Percentiles rank a stretch among this genome's conserved stretches.
Evolutionary conservation across 1,140 invertebrate genomes (phyloP).

Genomic region (Ips nitidus): DNA sequence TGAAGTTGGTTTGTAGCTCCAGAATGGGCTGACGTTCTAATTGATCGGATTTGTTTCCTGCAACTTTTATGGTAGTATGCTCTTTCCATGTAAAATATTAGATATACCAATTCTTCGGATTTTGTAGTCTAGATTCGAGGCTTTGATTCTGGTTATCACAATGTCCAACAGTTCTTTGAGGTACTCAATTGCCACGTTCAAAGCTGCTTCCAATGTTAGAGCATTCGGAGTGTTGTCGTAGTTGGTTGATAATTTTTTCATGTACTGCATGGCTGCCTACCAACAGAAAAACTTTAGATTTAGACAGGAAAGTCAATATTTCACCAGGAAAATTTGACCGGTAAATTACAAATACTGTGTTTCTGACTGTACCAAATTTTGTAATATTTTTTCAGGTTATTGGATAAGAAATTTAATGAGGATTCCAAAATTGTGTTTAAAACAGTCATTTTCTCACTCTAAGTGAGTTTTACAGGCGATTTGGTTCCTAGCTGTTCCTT

Average conservation of each 20-base stretch:
- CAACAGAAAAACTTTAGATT: neutral
- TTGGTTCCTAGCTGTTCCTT: too few relatives aligned
- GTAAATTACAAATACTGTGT: too few relatives aligned
- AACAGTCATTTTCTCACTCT: too few relatives aligned
- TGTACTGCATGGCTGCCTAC: conserved; percentile 23
- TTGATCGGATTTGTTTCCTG: neutral
- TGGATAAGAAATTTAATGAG: too few relatives aligned
- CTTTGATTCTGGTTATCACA: conserved; percentile 34
- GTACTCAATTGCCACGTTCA: conserved; percentile 30
- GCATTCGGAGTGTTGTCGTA: conserved; percentile 31
- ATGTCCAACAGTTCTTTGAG: conserved; percentile 35
- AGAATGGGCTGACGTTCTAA: conserved; percentile 35
- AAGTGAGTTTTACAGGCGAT: too few relatives aligned
- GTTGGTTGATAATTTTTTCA: conserved; percentile 31
- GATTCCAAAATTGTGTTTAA: too few relatives aligned
- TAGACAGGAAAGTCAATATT: neutral
- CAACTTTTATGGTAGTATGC: too few relatives aligned
- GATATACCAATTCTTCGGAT: neutral
- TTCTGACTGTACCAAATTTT: too few relatives aligned
- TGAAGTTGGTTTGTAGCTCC: conserved; percentile 36
- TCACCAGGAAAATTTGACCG: too few relatives aligned
- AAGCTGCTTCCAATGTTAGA: conserved; percentile 28
- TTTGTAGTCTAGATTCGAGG: conserved; percentile 6
- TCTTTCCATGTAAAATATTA: too few relatives aligned
- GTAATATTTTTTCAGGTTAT: too few relatives aligned